Evolutionary conservation across 2,113 vertebrate species (phyloP), one percentile per base, ranked within the genome.

Genomic region (Dinomys branickii): DNA sequence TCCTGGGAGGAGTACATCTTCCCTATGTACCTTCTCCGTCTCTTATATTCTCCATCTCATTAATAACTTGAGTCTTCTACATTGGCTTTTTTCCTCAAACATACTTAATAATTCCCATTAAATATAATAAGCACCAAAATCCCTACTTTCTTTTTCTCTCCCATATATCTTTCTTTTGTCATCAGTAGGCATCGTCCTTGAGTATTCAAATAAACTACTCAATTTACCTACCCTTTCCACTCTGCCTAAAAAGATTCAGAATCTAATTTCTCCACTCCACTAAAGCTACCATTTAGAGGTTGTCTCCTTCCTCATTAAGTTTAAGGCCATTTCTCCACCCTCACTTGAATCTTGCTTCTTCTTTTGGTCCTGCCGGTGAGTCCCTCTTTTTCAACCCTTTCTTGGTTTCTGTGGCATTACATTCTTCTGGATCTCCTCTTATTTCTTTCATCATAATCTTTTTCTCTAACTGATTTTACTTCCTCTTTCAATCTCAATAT

Each of bases 121-220:
- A 90, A 89, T 92, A 81, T 9, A 91, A 52, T 63, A 89, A 90
- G 7, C 87, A 78, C 61, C 67, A 91, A 93, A 90, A 80, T 17
- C 4, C 7, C 50, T 30, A 86, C 5, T 63, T 35, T 84, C 44
- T 50, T 85, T 85, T 52, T 59, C 17, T 30, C 22, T 67, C 93
- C 6, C 58, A 69, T 63, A 82, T 12, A 89, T 35, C 83, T 94
- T 78, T 94, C 16, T 88, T 17, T 92, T 84, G 61, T 89, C 24
- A 41, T 88, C 84, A 90, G 59, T 1, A 87, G 10, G 35, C 56
- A 52, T 10, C 88, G 9, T 61, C 14, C 30, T 75, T 58, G 77
- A 67, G 44, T 59, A 26, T 73, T 96, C 33, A 89, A 91, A 81
- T 59, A 78, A 77, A 65, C 17, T 84, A 75, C 6, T 47, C 12